These are phyloP conservation scores for Clitarchus hookeri DNA, from an alignment of 2,888 invertebrate genomes.

Conservation along the genomic window DNA sequence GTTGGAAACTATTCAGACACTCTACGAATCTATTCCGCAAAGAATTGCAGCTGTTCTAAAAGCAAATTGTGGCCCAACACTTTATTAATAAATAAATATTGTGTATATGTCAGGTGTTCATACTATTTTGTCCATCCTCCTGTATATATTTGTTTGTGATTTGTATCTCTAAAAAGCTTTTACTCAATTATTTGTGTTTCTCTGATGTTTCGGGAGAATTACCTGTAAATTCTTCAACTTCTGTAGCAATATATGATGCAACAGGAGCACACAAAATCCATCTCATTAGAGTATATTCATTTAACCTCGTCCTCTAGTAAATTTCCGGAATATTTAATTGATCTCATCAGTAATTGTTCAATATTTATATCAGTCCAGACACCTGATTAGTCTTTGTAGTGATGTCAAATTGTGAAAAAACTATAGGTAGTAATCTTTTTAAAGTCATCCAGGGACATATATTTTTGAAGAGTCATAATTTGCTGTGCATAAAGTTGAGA, in stretches of 20 bases:
- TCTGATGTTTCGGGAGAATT: neutral
- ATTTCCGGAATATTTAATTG: neutral
- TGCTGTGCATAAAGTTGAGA: neutral
- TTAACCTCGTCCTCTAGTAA: neutral
- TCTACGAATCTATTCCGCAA: too few species aligned
- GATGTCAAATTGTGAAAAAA: neutral
- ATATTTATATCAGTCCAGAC: conserved; percentile 9
- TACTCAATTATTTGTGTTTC: neutral
- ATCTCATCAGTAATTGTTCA: neutral
- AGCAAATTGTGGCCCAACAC: too few species aligned
- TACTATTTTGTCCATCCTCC: too few species aligned
- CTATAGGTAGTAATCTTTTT: neutral
- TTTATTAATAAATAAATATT: too few species aligned
- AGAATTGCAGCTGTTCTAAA: too few species aligned
- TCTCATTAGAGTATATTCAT: conserved; percentile 1
- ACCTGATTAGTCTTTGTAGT: neutral
- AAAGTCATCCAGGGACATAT: neutral
- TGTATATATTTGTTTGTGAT: neutral
- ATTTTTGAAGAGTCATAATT: neutral
- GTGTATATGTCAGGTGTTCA: too few species aligned
- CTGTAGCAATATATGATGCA: neutral
- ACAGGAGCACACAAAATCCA: neutral
- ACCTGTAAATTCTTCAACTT: neutral
- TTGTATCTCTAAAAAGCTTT: neutral
- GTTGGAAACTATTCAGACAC: too few species aligned